These are phyloP conservation scores for Epistrophella euchroma DNA, from an alignment of 2,888 invertebrate species.

Conservation along the genomic window DNA sequence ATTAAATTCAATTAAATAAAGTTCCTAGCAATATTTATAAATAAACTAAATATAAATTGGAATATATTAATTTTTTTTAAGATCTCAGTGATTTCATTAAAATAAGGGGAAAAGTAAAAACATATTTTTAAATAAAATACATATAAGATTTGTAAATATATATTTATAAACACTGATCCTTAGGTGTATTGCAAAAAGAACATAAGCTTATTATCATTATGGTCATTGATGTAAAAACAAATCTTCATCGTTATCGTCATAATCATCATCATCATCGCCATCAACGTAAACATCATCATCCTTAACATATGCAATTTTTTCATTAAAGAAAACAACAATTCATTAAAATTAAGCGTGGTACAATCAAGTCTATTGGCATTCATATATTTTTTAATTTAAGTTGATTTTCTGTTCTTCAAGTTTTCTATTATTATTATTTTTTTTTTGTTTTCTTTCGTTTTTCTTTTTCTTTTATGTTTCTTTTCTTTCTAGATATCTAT, in stretches of 20 bases:
- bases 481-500: constrained; percentile 81
- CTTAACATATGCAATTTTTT: constrained; percentile 9
- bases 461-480: constrained; percentile 65
- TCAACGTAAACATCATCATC: neutral
- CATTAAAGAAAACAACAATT: constrained; percentile 22
- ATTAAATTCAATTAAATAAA: neutral
- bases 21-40: constrained; percentile 1
- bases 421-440: constrained; percentile 45
- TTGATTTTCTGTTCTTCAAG: constrained; percentile 26
- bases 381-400: constrained; percentile 15
- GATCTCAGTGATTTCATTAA: constrained; percentile 10
- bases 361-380: constrained; percentile 13
- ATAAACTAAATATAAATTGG: too few relatives aligned
- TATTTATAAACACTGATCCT: neutral
- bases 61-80: neutral
- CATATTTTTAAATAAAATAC: neutral
- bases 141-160: constrained; percentile 4
- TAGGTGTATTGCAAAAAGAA: neutral
- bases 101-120: neutral
- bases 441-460: constrained; percentile 36
- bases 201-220: constrained; percentile 3
- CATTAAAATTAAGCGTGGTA: neutral
- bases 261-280: neutral
- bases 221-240: constrained; percentile 19
- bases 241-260: neutral